Conservation (phyloP, 2,113 vertebrate species). For the Galbula dea region DNA sequence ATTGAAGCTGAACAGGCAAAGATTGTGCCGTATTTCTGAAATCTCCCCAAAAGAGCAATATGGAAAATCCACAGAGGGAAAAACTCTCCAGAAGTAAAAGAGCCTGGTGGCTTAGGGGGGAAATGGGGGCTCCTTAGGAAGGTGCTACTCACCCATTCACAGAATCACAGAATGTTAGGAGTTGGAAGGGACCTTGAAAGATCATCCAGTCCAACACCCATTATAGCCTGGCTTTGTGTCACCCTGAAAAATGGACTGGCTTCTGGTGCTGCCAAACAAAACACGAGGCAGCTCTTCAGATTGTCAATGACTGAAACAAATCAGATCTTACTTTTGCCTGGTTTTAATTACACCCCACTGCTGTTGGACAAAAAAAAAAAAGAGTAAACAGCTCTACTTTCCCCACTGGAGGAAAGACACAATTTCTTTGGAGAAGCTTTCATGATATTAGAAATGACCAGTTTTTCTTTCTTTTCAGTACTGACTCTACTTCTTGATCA, state of each 20-base stretch:
- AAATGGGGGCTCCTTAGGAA: constrained; percentile 9
- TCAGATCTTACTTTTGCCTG: background rate
- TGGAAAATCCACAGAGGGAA: background rate
- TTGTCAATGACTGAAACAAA: background rate
- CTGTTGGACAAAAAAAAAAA: background rate
- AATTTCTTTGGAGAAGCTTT: background rate
- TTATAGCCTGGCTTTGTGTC: background rate
- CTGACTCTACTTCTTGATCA: background rate
- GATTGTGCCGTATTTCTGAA: background rate
- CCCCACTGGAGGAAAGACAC: background rate
- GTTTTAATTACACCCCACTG: background rate
- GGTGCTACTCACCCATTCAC: background rate
- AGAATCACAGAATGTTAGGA: no score
- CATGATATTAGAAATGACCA: background rate
- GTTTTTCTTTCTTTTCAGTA: background rate
- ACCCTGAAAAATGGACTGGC: background rate
- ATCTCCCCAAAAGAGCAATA: constrained; percentile 4
- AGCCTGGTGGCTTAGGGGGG: background rate
- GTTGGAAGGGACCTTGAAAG: no score
- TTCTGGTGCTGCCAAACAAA: background rate
- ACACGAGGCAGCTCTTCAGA: background rate
- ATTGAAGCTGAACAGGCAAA: background rate
- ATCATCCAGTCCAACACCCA: no score
- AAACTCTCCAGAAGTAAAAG: background rate
- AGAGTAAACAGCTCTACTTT: background rate